Evolutionary conservation across 2,888 invertebrate species (phyloP).

Genomic region (Zootermopsis nevadensis): DNA sequence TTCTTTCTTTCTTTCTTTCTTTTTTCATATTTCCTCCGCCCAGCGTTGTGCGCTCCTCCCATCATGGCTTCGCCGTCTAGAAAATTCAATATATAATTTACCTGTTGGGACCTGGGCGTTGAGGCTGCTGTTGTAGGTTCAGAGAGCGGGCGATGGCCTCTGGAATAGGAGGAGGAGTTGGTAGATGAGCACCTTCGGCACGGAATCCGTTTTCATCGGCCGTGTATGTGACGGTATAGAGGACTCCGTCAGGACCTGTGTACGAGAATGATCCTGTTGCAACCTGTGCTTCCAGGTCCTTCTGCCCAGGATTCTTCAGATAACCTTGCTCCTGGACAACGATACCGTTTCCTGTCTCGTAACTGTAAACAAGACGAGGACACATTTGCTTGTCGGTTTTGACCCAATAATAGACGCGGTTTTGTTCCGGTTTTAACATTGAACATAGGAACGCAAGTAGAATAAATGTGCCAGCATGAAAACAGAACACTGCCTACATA

Average conservation of each 20-base stretch:
- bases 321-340: constrained; percentile 70
- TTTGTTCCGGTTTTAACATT: too few species aligned
- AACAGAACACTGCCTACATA: too few species aligned
- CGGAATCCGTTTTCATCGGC: constrained; percentile 88
- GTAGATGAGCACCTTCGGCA: constrained; percentile 81
- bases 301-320: constrained; percentile 68
- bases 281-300: constrained; percentile 53
- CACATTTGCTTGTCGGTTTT: too few species aligned
- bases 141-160: constrained; percentile 52
- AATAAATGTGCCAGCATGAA: too few species aligned
- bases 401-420: too few species aligned
- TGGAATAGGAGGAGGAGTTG: constrained; percentile 53
- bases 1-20: too few species aligned
- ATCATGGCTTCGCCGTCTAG: too few species aligned
- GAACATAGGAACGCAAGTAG: too few species aligned
- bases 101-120: constrained; percentile 54
- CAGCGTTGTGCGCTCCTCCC: too few species aligned
- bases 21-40: too few species aligned
- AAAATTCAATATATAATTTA: too few species aligned
- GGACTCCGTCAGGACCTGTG: constrained; percentile 76
- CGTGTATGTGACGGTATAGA: constrained; percentile 64
- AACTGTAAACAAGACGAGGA: constrained; percentile 58
- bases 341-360: constrained; percentile 72
- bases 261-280: constrained; percentile 79
- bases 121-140: constrained; percentile 51